phyloP scores from a whole-genome alignment of 1,140 invertebrate genomes.

The Calliopsis andreniformis region DNA sequence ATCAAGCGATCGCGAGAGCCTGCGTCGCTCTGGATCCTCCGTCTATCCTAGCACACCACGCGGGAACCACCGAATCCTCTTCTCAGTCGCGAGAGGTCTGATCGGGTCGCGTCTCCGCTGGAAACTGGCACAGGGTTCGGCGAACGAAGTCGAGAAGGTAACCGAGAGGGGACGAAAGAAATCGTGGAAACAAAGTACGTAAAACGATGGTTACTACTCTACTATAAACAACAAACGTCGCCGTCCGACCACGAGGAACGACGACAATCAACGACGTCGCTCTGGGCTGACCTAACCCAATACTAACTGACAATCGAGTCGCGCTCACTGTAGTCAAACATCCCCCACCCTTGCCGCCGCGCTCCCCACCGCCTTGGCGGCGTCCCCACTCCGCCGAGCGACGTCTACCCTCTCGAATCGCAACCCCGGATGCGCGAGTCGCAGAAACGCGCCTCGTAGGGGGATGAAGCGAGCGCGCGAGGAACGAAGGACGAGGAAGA shows the following conservation, averaged over 20 bases:
- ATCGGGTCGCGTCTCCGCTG: neutral
- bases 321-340: slow-evolving; percentile 72
- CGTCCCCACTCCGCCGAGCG: slow-evolving; percentile 43
- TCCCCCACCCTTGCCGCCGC: slow-evolving; percentile 56
- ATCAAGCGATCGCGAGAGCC: no score
- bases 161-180: neutral
- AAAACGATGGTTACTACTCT: slow-evolving; percentile 43
- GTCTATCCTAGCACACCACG: neutral
- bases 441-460: slow-evolving; percentile 30
- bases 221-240: slow-evolving; percentile 56
- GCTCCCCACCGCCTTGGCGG: slow-evolving; percentile 43
- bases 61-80: neutral
- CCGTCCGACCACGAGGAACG: slow-evolving; percentile 43
- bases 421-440: slow-evolving; percentile 64
- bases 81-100: neutral
- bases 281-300: slow-evolving; percentile 80
- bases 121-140: neutral
- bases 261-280: slow-evolving; percentile 62
- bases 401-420: slow-evolving; percentile 59
- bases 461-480: slow-evolving; percentile 19
- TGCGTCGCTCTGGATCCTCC: no score
- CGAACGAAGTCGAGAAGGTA: no score
- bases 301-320: slow-evolving; percentile 73
- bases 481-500: neutral
- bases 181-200: neutral